Base-by-base conservation (phyloP, 2,113 vertebrate genomes). In the Gasterosteus nipponicus region DNA sequence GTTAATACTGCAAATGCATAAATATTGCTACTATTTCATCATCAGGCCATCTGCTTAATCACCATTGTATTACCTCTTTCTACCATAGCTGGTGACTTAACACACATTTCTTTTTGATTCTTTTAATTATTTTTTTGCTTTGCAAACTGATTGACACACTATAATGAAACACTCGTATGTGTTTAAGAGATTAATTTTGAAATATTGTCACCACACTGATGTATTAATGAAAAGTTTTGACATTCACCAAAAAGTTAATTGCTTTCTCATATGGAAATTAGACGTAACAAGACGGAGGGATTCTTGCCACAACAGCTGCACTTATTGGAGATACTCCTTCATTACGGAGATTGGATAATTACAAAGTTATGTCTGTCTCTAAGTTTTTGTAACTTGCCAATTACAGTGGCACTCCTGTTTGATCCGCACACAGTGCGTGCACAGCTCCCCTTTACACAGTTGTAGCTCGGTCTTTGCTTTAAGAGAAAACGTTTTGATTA, bases 311-410 rank as follows among this genome's bases (percentile, higher is more conserved):
- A 81, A 60, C 69, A 80, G 80, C 87, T 82, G 68, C 81, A 78
- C 35, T 81, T 81, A 61, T n/a, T 61, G 51, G 2, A 76, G 57
- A 82, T 62, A 63, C 71, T 61, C 72, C 60, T 67, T 84, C 66
- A 88, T 75, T 82, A 69, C n/a, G 16, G 46, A 71, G 61, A 91
- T 83, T 89, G 69, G 82, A 88, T 89, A 82, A 88, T 84, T 38
- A 82, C 4, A 19, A 64, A 56, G 80, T 81, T 70, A 78, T 51
- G 81, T 26, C 54, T 61, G 49, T 59, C 46, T 79, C 29, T 57
- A 42, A 71, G 80, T 73, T 62, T 63, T 22, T 66, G 33, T 15
- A 74, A 66, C 71, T 71, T 44, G 39, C 39, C 73, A 78, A 75
- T 83, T 86, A 86, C 42, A 63, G 12, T 63, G 9, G 18, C 22